These are phyloP conservation scores for Phoenoteleia sp. DNA, from an alignment of 2,888 invertebrate species.

Conservation along the genomic window DNA sequence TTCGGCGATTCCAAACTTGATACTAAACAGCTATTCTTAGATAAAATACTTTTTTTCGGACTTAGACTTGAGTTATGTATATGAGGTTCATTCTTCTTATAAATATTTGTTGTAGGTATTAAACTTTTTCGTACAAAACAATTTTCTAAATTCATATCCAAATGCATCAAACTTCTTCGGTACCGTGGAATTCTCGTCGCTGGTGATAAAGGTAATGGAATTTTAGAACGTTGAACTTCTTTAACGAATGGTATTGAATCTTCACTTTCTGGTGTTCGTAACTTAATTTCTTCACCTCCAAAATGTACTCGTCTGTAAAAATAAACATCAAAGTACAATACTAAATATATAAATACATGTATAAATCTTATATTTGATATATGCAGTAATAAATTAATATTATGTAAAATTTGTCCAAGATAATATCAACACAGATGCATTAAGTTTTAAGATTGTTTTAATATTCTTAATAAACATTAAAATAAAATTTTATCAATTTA, in stretches of 20 bases:
- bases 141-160: slow-evolving; percentile 14
- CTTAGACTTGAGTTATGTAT: slow-evolving; percentile 82
- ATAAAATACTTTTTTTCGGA: slow-evolving; percentile 84
- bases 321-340: neutral
- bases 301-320: slow-evolving; percentile 91
- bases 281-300: slow-evolving; percentile 95
- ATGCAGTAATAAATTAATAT: no score
- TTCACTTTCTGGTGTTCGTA: slow-evolving; percentile 95
- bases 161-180: slow-evolving; percentile 46
- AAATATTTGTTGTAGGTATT: slow-evolving; percentile 80
- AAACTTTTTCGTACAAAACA: slow-evolving; percentile 60
- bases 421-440: no score
- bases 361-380: neutral
- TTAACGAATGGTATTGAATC: slow-evolving; percentile 85
- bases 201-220: slow-evolving; percentile 87
- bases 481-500: no score
- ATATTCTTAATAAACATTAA: no score
- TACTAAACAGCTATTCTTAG: slow-evolving; percentile 72
- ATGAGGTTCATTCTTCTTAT: slow-evolving; percentile 77
- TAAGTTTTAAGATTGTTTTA: no score
- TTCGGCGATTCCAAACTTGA: neutral
- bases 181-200: slow-evolving; percentile 84
- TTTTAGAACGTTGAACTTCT: slow-evolving; percentile 80
- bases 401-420: no score
- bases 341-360: neutral